Evolutionary conservation across 1,140 invertebrate genomes (phyloP), one percentile per base, ranked within the genome.

Genomic region (Apis dorsata): DNA sequence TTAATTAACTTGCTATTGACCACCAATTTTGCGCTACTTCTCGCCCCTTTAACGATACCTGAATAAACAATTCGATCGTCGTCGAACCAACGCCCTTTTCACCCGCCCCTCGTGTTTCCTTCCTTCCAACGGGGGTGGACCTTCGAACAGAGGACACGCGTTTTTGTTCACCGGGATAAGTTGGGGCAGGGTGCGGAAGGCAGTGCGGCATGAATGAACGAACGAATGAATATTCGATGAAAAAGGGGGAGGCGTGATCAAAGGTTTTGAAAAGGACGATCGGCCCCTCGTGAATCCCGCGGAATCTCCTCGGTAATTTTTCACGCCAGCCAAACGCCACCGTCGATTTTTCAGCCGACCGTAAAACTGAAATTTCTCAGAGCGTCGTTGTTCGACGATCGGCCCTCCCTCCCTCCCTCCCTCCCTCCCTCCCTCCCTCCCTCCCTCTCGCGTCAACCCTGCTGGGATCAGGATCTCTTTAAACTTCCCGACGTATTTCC

Each of bases 311-410:
- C 73, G 89, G 88, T 88, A 88, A 92, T 92, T 92, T 92, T 91
- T 92, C 91, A 91, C 85, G 80, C 70, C 75, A 85, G 75, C 77
- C 75, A 70, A 89, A 85, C 88, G 85, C 86, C 85, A 75, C 77
- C 84, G 87, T 85, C 87, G 85, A 91, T 92, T 91, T 92, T 91
- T 92, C 88, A 90, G 88, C 69, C 82, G 81, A 85, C 87, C 87
- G 89, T 91, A 88, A 92, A 91, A 91, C 88, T 90, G 81, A 87
- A 91, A 91, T 92, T 92, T 92, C 88, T 91, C 90, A 90, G 49
- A 63, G 86, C 89, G 71, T 62, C 80, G 70, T 80, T 80, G 69
- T 85, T 89, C 90, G 79, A 77, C 71, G 79, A 57, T 2, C 34
- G 72, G 7, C 0, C 74, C 65, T 44, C 51, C 68, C 65, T 85